These are phyloP conservation scores for Galaxea fascicularis DNA, from an alignment of 92 coral and sea anemone species.

Conservation along the genomic window DNA sequence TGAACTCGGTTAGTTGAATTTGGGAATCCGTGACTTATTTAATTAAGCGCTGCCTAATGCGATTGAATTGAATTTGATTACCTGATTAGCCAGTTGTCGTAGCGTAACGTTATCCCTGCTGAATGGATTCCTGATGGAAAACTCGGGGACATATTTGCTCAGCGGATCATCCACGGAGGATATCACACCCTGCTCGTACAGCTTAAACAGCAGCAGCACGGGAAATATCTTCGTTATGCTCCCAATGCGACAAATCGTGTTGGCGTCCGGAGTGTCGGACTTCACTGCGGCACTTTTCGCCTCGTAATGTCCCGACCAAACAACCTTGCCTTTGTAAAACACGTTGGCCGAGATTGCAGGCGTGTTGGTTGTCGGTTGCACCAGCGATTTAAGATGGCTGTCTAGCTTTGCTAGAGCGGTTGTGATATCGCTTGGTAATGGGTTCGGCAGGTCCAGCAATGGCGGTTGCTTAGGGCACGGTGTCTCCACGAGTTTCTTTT, in stretches of 20 bases:
- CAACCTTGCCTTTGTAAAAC: conserved; percentile 40
- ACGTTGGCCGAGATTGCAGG: conserved; percentile 62
- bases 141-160: conserved; percentile 64
- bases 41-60: not conserved
- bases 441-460: conserved; percentile 29
- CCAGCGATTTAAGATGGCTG: conserved; percentile 44
- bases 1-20: no score
- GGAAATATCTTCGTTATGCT: conserved; percentile 62
- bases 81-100: conserved; percentile 70
- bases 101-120: conserved; percentile 59
- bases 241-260: conserved; percentile 56
- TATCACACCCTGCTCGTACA: conserved; percentile 52
- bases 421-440: conserved; percentile 33
- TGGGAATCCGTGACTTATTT: no score
- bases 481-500: not conserved
- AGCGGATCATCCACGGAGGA: conserved; percentile 64
- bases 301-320: conserved; percentile 52
- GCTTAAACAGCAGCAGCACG: conserved; percentile 45
- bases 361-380: not conserved
- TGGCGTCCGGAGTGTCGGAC: conserved; percentile 34
- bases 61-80: not conserved
- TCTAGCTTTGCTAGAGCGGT: conserved; percentile 23
- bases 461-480: conserved; percentile 42
- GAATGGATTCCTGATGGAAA: conserved; percentile 57
- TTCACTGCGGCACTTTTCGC: conserved; percentile 21